Evolutionary conservation across 2,888 invertebrate species (phyloP), one percentile per base, ranked within the genome.

Genomic region (Drosophila monieri): DNA sequence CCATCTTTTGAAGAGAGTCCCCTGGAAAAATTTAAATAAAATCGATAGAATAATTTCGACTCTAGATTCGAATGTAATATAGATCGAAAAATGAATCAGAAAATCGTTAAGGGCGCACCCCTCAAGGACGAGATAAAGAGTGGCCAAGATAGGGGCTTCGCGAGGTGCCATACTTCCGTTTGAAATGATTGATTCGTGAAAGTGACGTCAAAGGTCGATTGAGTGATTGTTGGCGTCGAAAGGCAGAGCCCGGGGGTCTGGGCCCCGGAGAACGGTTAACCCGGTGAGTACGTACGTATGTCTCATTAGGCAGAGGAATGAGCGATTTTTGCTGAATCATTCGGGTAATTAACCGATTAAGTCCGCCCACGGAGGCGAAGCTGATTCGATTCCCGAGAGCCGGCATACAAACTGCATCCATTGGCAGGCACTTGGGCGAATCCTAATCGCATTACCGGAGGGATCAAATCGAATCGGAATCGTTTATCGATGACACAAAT

Each of bases 401-500:
- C 23, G 6, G 39, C 25, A 43, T 18, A n/a, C 25, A 35, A 37
- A 46, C 35, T 60, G 47, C 60, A 59, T 23, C 47, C 23, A 30
- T 35, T 18, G 32, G 41, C 15, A 41, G 12, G 10, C 30, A 37
- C 30, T 47, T 59, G 27, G 27, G n/a, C 46, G 12, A 23, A 30
- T 59, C 35, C 35, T 62, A 62, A 62, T 49, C 62, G 62, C 62
- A 62, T 62, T 62, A 32, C 55, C 47, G 21, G 25, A 15, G 18
- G 15, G 39, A 41, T 35, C 35, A 18, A 21, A 55, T 48, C 65
- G 52, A 37, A 64, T 52, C 65, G 4, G 25, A 52, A 52, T 52
- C 65, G 52, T 44, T 64, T 65, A 64, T 65, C 60, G 60, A 61
- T 61, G 60, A 60, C 60, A 61, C 60, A 61, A 61, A 61, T 60